phyloP scores from a whole-genome alignment of 2,113 vertebrate species.

The Dinomys branickii region DNA sequence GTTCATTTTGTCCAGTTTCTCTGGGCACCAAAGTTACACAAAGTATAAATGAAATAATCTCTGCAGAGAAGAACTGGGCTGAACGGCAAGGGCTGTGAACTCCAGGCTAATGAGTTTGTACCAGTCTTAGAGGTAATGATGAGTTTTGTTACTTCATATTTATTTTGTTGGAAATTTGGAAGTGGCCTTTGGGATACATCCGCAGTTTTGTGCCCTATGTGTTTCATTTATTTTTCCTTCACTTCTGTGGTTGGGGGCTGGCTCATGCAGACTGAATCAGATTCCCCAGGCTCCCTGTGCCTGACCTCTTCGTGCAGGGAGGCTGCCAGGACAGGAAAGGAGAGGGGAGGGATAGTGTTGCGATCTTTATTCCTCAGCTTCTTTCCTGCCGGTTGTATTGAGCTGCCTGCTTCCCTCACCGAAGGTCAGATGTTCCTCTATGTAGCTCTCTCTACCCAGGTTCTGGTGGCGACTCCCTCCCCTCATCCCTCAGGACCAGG shows the following conservation, averaged over 20 bases:
- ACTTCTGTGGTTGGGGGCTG: not conserved
- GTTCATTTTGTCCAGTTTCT: not conserved
- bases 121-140: not conserved
- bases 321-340: too few species aligned
- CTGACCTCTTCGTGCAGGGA: not conserved
- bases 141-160: not conserved
- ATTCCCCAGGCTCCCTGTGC: not conserved
- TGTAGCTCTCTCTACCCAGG: too few species aligned
- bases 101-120: not conserved
- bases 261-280: not conserved
- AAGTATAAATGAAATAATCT: not conserved
- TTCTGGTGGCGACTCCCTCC: not conserved
- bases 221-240: not conserved
- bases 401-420: not conserved
- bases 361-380: not conserved
- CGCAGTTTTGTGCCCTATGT: not conserved
- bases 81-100: not conserved
- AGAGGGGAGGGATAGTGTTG: accelerated
- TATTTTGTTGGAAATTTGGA: not conserved
- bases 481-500: not conserved
- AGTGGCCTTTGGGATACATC: not conserved
- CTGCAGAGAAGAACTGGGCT: not conserved
- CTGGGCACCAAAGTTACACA: not conserved
- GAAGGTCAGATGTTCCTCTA: not conserved
- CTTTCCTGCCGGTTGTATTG: too few species aligned